A percentile compares a stretch with the other conserved stretches of the same genome.
These are phyloP conservation scores for Polydrusus pterygomalis DNA, from an alignment of 2,888 invertebrate species.

Conservation along the genomic window DNA sequence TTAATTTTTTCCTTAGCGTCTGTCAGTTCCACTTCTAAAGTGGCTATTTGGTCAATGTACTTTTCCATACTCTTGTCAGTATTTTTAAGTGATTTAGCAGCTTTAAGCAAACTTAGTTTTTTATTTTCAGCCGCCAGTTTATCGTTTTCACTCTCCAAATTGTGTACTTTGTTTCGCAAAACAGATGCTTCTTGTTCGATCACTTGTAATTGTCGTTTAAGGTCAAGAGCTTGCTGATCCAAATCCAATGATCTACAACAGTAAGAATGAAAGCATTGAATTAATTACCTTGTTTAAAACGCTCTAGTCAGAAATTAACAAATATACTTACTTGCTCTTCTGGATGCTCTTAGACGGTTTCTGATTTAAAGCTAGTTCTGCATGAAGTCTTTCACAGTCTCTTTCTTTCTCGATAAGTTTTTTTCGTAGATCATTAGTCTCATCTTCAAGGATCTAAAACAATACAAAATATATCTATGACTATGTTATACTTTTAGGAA, in stretches of 20 bases:
- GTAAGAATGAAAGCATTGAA: slow-evolving; percentile 7
- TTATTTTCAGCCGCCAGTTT: slow-evolving; percentile 84
- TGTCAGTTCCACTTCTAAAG: slow-evolving; percentile 78
- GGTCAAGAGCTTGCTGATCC: slow-evolving; percentile 80
- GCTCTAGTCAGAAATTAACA: background rate
- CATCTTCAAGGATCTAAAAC: slow-evolving; percentile 79
- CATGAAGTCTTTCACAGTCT: slow-evolving; percentile 84
- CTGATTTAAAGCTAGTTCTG: slow-evolving; percentile 79
- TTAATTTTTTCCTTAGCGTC: slow-evolving; percentile 77
- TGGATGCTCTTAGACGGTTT: slow-evolving; percentile 77
- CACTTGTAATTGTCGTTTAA: slow-evolving; percentile 83
- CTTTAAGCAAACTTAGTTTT: slow-evolving; percentile 78
- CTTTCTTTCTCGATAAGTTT: slow-evolving; percentile 89
- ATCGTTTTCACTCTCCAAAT: slow-evolving; percentile 85
- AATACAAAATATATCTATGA: slow-evolving; percentile 52
- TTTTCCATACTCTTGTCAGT: slow-evolving; percentile 76
- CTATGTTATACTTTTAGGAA: background rate
- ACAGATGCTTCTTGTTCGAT: slow-evolving; percentile 86
- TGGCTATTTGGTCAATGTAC: slow-evolving; percentile 77
- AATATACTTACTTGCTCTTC: slow-evolving; percentile 77
- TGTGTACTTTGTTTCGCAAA: slow-evolving; percentile 80
- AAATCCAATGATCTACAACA: slow-evolving; percentile 76
- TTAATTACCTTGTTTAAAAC: slow-evolving; percentile 32
- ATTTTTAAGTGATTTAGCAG: slow-evolving; percentile 73
- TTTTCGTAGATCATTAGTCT: slow-evolving; percentile 82